Base-by-base conservation (phyloP, 2,797 vertebrate genomes). In the Gephyroberyx darwinii region DNA sequence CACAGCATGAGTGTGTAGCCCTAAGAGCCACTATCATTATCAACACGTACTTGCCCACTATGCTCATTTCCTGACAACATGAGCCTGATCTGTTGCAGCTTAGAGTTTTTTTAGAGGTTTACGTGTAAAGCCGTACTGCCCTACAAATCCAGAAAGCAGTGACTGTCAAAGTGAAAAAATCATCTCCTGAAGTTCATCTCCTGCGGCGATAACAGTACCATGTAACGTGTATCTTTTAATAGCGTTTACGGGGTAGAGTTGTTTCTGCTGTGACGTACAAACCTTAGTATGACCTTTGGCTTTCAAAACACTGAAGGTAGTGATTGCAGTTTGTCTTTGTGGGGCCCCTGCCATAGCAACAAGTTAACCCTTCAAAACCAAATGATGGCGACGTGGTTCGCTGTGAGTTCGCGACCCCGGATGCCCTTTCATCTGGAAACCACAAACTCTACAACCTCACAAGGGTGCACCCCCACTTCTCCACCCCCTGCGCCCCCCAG, bases 361-460 rank as follows among this genome's bases (percentile, higher is more conserved):
- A 10, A 31, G 5, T 33, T 2, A 30, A 16, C 64, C 64, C 19
- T 50, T 50, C 22, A 19, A 16, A 2, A 43, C 51, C n/a, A n/a
- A n/a, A 26, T 26, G 26, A 56, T 53, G 22, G 52, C 16, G 14
- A 33, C 8, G 53, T 41, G 48, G 54, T 20, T 20, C 37, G 58
- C 19, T 13, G 2, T 55, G 14, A 39, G 16, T 41, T 52, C 7
- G 8, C 16, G 30, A 74, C 50, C 37, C 41, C 39, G 31, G 22
- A 7, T 51, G 31, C 26, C 37, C 31, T 68, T 60, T 43, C 60
- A 52, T 39, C 19, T 59, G 64, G 30, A 54, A 66, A 58, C 70
- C 54, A 52, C 70, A 51, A 64, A 19, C 31, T 26, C 47, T 26
- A 16, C 19, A 20, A 53, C 7, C 19, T 20, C 26, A 16, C 13